Evolutionary conservation across 1,140 invertebrate species (phyloP).

Genomic region (Atta cephalotes): DNA sequence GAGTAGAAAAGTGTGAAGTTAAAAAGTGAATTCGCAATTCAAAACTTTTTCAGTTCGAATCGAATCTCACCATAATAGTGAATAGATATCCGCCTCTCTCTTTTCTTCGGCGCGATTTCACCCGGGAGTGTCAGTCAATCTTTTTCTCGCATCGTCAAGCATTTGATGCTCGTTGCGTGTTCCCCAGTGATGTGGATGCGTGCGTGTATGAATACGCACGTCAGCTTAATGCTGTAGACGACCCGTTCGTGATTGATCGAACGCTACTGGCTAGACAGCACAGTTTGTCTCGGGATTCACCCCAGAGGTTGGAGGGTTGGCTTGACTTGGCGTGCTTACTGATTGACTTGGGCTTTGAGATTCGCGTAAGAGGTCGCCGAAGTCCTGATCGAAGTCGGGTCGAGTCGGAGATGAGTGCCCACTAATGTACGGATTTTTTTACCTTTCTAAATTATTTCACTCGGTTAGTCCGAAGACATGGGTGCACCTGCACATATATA

Average conservation of each 20-base stretch:
- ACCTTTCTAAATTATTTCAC: slow-evolving; percentile 50
- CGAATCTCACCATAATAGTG: background rate
- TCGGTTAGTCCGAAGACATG: slow-evolving; percentile 27
- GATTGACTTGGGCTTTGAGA: slow-evolving; percentile 64
- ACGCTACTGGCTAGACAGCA: slow-evolving; percentile 56
- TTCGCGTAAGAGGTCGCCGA: slow-evolving; percentile 32
- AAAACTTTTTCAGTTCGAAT: background rate
- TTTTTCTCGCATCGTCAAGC: slow-evolving; percentile 36
- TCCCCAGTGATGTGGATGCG: slow-evolving; percentile 17
- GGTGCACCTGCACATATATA: slow-evolving; percentile 59
- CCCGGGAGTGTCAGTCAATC: slow-evolving; percentile 5
- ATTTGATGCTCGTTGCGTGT: slow-evolving; percentile 29
- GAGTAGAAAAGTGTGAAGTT: no score
- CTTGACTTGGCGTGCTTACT: slow-evolving; percentile 39
- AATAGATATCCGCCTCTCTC: background rate
- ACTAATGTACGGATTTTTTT: slow-evolving; percentile 19
- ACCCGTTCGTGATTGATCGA: slow-evolving; percentile 68
- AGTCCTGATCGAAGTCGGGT: background rate
- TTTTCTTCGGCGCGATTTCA: slow-evolving; percentile 38
- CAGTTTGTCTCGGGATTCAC: slow-evolving; percentile 67
- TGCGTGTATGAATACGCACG: slow-evolving; percentile 51
- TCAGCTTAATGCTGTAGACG: slow-evolving; percentile 57
- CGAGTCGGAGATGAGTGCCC: background rate
- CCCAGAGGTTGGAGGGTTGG: slow-evolving; percentile 53
- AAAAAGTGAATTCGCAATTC: background rate